Evolutionary conservation across 2,113 vertebrate species (phyloP).

Genomic region (Daboia siamensis): DNA sequence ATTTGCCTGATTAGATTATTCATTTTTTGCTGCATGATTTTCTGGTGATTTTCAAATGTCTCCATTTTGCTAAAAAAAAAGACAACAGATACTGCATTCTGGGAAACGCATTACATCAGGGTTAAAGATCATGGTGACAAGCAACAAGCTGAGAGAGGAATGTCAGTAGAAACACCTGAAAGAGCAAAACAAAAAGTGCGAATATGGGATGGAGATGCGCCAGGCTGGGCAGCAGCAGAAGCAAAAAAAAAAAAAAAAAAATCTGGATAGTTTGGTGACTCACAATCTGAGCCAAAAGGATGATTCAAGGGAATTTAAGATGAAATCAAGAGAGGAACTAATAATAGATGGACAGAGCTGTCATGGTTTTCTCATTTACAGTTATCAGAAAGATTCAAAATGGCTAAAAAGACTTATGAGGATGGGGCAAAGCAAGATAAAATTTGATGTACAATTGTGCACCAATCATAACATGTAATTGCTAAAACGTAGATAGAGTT

Average conservation of each 20-base stretch:
- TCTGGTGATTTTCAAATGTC: conserved; percentile 10
- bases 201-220: background rate
- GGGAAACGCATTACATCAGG: background rate
- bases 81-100: conserved; percentile 1
- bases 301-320: background rate
- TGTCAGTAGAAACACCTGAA: background rate
- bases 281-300: background rate
- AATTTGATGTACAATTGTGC: background rate
- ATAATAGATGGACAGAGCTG: background rate
- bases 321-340: background rate
- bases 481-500: background rate
- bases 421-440: background rate
- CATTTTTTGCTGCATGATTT: background rate
- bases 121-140: background rate
- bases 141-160: background rate
- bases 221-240: background rate
- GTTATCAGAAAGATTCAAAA: background rate
- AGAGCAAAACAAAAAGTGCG: background rate
- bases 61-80: background rate
- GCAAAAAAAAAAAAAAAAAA: background rate
- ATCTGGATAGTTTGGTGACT: background rate
- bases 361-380: background rate
- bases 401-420: background rate
- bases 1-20: conserved; percentile 40
- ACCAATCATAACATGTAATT: background rate